phyloP scores from a whole-genome alignment of 2,797 vertebrate genomes.

The Pipistrellus pygmaeus region DNA sequence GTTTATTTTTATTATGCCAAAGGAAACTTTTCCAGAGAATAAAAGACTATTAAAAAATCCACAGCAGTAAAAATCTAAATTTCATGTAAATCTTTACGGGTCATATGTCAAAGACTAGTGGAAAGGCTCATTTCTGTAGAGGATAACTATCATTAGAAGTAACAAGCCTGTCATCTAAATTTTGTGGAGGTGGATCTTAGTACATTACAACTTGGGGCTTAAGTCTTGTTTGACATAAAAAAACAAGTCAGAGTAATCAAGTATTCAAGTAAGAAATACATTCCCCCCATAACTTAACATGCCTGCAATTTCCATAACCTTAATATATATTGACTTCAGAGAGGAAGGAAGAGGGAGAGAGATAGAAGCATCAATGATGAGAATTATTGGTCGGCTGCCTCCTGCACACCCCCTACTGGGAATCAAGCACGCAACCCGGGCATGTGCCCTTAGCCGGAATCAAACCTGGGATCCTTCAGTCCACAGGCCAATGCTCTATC shows the following conservation, averaged over 20 bases:
- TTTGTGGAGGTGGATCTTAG: slow-evolving; percentile 44
- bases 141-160: slow-evolving; percentile 34
- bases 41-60: not conserved
- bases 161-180: slow-evolving; percentile 41
- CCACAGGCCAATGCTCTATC: too few species aligned
- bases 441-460: too few species aligned
- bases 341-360: too few species aligned
- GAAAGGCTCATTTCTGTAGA: slow-evolving; percentile 21
- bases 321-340: not conserved
- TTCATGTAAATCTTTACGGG: not conserved
- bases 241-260: slow-evolving; percentile 58
- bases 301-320: slow-evolving; percentile 58
- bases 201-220: slow-evolving; percentile 33
- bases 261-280: slow-evolving; percentile 28
- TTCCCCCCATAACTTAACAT: slow-evolving; percentile 10
- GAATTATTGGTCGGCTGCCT: too few species aligned
- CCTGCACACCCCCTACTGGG: too few species aligned
- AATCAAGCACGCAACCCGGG: too few species aligned
- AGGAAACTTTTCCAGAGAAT: slow-evolving; percentile 10
- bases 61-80: not conserved
- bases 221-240: slow-evolving; percentile 44
- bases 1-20: slow-evolving; percentile 6
- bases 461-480: too few species aligned
- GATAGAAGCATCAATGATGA: too few species aligned
- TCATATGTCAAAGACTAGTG: not conserved